These are phyloP conservation scores for Neolamprologus cancellatus DNA, from an alignment of 2,113 vertebrate genomes.

Conservation along the genomic window DNA sequence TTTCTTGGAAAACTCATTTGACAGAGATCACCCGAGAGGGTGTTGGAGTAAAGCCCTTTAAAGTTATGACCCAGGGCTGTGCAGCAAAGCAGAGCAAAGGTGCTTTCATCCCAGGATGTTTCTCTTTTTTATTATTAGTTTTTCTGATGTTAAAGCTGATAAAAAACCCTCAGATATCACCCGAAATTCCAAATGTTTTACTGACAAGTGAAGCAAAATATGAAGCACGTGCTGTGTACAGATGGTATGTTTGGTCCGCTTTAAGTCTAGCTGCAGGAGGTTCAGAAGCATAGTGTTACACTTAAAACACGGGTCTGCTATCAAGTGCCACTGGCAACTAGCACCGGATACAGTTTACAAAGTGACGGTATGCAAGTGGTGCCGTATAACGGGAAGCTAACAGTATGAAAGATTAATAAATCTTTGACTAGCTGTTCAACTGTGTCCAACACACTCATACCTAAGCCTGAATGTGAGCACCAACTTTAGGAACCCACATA, in stretches of 20 bases:
- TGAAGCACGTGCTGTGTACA: background rate
- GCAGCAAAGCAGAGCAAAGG: background rate
- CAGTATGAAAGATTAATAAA: constrained; percentile 16
- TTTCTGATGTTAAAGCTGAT: background rate
- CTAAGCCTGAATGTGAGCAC: background rate
- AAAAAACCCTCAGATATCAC: background rate
- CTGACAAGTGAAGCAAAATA: background rate
- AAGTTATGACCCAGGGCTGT: background rate
- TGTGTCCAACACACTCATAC: background rate
- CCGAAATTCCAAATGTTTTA: background rate
- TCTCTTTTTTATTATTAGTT: background rate
- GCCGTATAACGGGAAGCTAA: constrained; percentile 5
- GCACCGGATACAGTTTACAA: constrained; percentile 32
- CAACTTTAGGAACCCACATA: background rate
- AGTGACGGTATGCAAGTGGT: background rate
- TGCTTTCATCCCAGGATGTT: background rate
- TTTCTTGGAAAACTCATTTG: background rate
- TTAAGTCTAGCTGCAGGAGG: background rate
- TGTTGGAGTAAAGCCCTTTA: background rate
- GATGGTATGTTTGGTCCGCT: background rate
- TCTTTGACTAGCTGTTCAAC: background rate
- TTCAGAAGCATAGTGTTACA: constrained; percentile 13
- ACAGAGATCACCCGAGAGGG: background rate
- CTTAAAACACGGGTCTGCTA: constrained; percentile 22
- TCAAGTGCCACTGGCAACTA: constrained; percentile 5